Base-by-base conservation (phyloP, 2,113 vertebrate genomes). In the Candoia aspera region DNA sequence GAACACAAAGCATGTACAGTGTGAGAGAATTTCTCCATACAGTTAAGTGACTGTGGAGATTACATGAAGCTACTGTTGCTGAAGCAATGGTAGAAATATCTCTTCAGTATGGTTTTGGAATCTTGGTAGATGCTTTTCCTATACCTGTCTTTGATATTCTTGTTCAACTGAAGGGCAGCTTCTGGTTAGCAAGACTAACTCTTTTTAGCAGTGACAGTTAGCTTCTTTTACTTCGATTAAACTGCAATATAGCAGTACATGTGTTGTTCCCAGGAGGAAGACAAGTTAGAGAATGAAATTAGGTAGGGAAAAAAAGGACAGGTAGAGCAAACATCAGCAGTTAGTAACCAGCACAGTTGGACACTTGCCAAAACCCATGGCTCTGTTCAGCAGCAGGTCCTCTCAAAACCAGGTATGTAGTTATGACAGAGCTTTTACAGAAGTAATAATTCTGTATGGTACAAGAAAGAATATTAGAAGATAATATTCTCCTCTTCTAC, bases 21-120 rank as follows among this genome's bases (percentile, higher is more conserved):
- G 91, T 93, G 91, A 92, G 91, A 92, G 86, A 96, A 93, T 93
- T 93, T 93, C 91, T 93, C 83, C 84, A 88, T 90, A 95, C 93
- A 95, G 94, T 46, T 93, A 59, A 83, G 46, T 92, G 92, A 91
- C 73, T 90, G 90, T 94, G 90, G 26, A 64, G 85, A 24, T 6
- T 26, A 91, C 92, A 93, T 93, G 26, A 84, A 90, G 68, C 4
- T 90, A 19, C 53, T 62, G 0, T 59, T 93, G 59, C 90, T 92
- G 79, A 19, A 93, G 59, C 60, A 94, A 95, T 92, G 2, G 62
- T 92, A 15, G 2, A 83, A 64, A 87, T 59, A 85, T 90, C 26
- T 92, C 57, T 9, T 93, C 86, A 17, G 23, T 84, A 60, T 26
- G 91, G 49, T 4, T 9, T 94, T 46, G 5, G 2, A 23, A 13